Conservation (phyloP, 1,140 invertebrate species). For the Halictus rubicundus region DNA sequence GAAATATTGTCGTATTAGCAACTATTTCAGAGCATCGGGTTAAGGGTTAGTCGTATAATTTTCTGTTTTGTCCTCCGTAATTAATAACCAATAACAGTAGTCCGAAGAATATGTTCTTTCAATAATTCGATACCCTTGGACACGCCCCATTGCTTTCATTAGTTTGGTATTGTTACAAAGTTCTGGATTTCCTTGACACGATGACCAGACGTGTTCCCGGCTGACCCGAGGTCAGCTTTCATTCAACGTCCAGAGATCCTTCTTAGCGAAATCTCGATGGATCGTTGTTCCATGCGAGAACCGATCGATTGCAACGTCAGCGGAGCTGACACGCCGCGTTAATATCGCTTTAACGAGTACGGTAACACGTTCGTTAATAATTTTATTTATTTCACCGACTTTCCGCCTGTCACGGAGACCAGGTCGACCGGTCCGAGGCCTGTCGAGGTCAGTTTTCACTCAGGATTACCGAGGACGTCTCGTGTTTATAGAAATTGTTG, state of each 20-base stretch:
- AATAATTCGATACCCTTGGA: background rate
- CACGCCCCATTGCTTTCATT: background rate
- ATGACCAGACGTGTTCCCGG: too few species aligned
- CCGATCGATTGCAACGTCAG: background rate
- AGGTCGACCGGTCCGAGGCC: background rate
- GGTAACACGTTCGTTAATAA: background rate
- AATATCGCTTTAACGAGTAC: background rate
- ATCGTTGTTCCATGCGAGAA: background rate
- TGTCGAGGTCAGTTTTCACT: background rate
- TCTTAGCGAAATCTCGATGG: background rate
- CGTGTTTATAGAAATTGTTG: background rate
- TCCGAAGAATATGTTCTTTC: background rate
- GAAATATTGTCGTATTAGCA: too few species aligned
- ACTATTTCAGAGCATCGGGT: too few species aligned
- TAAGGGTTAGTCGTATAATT: too few species aligned
- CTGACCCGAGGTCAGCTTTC: background rate
- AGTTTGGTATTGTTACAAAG: background rate
- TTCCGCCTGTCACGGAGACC: background rate
- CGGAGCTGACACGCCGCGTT: background rate
- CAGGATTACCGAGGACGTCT: background rate
- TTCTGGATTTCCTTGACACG: slow-evolving; percentile 9
- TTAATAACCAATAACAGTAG: background rate
- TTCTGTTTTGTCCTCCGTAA: too few species aligned
- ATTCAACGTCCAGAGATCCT: background rate
- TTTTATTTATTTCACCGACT: background rate